Base-by-base conservation (phyloP, 2,888 invertebrate species). In the Nebria salina region DNA sequence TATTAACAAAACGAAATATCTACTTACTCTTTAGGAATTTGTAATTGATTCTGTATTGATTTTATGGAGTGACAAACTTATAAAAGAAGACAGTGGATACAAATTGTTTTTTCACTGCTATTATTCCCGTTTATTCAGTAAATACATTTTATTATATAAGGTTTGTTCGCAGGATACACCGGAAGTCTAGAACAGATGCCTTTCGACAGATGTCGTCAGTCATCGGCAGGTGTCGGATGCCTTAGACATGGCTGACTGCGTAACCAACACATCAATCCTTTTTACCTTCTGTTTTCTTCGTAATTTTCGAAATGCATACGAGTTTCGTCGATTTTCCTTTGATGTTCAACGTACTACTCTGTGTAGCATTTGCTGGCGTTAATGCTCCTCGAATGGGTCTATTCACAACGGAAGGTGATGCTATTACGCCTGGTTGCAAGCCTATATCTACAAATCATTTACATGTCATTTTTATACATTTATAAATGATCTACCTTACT, bases 11-110 rank as follows among this genome's bases (percentile, higher is more conserved):
- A 84, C 81, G 83, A 84, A 84, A 84, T 74, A 75, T 82, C 82
- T 83, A 83, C 83, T 83, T 83, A 83, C 80, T 80, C 54, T 66
- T 81, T 80, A 79, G 75, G 42, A 80, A 75, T 87, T 88, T 88
- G 88, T 88, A 88, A 88, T 86, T 54, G 87, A 86, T 88, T 88
- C 88, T 85, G 85, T 85, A 88, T 88, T 87, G 87, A 87, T 87
- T 54, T 88, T 86, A 86, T 87, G 87, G 88, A 87, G 88, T 88
- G 88, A 88, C 86, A 87, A 76, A 81, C 76, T 76, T 72, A 76
- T 76, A 76, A 81, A 76, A 87, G 87, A 87, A 88, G 84, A 88
- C 86, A 86, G 87, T 88, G 88, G 87, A 89, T 88, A 88, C 87
- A 88, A 87, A 87, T 88, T 88, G 87, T 89, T 88, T 88, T 87